Base-by-base conservation (phyloP, 2,797 vertebrate species). In the Myotis pilosus region DNA sequence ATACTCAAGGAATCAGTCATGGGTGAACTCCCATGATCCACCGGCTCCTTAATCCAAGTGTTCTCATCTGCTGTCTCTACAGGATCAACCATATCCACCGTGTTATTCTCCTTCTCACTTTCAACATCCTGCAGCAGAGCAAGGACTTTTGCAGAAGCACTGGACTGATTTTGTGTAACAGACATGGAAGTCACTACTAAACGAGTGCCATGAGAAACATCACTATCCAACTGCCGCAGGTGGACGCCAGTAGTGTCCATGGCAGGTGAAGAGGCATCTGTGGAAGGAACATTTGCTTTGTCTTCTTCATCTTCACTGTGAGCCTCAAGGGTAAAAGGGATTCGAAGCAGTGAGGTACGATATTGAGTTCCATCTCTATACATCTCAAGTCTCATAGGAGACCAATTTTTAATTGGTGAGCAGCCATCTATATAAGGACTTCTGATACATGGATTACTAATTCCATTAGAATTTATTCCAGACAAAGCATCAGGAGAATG, bases 381-480 rank as follows among this genome's bases (percentile, higher is more conserved):
- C 60, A 98, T 97, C 75, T 98, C 97, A 28, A 98, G 96, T 71
- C 98, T 98, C 93, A 98, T 95, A 20, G 99, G 99, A 81, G 99
- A 99, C 88, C 98, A 99, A 86, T 98, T 99, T 87, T 98, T 99
- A 94, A 99, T 99, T 30, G 99, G 99, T 93, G 99, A 99, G 97
- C 99, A 99, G 38, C 99, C 99, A 95, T 99, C 99, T 44, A 99
- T 98, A 8, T 98, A 99, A 5, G 99, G 99, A 97, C 99, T 99
- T 98, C 98, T 98, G 19, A 98, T 97, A 87, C 57, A 96, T 55
- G 98, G 97, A 6, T 98, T 94, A 82, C 98, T 97, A 66, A 98
- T 92, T 44, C 98, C 98, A 30, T 98, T 98, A 41, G 98, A 95
- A 33, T 97, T 97, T 44, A 98, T 96, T 71, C 96, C 93, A 75